A percentile compares a stretch with the other conserved stretches of the same genome.
phyloP scores from a whole-genome alignment of 2,113 vertebrate species.

The Mesembrinibis cayennensis region DNA sequence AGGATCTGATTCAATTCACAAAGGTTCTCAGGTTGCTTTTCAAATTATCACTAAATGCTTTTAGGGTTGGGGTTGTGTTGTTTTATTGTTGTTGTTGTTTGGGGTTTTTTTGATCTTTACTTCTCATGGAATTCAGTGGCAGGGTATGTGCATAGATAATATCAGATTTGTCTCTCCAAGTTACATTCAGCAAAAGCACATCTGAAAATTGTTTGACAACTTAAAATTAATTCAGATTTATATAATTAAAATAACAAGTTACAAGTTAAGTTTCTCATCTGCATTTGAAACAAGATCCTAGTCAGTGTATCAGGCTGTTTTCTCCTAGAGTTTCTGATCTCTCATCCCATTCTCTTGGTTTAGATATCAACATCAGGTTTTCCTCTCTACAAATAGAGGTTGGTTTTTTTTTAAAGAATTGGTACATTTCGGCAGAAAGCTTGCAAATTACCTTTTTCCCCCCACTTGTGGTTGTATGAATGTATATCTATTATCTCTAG shows the following conservation, averaged over 20 bases:
- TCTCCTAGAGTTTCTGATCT: neutral
- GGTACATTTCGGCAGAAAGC: neutral
- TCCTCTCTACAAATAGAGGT: neutral
- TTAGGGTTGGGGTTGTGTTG: neutral
- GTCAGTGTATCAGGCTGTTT: neutral
- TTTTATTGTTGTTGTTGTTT: neutral
- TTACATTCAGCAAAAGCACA: neutral
- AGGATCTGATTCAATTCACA: neutral
- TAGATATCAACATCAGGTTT: neutral
- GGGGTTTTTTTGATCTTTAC: neutral
- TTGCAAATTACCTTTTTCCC: neutral
- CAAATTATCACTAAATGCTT: neutral
- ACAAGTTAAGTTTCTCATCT: neutral
- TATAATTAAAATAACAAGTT: neutral
- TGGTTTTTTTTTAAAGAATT: neutral
- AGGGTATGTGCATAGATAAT: accelerated
- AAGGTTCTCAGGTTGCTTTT: neutral
- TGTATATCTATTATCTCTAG: neutral
- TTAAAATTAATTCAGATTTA: neutral
- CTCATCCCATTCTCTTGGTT: neutral
- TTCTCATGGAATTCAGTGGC: neutral
- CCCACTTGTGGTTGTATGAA: neutral
- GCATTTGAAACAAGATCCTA: neutral
- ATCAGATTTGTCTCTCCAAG: neutral
- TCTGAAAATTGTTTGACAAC: neutral